Base-by-base conservation (phyloP, 2,113 vertebrate species). In the Lasiurus borealis region DNA sequence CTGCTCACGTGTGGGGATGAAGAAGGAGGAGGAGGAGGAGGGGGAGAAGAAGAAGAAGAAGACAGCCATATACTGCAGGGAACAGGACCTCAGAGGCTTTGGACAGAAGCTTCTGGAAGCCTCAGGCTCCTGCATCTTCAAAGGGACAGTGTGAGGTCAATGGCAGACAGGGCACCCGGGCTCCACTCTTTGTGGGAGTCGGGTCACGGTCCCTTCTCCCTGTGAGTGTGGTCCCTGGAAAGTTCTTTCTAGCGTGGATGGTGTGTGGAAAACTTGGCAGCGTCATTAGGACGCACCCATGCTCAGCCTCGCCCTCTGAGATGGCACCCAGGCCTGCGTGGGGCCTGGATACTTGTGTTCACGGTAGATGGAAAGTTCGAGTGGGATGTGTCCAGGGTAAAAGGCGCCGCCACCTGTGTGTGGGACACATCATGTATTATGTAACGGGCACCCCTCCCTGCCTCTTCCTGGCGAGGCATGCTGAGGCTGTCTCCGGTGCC, bases 371-470 rank as follows among this genome's bases (percentile, higher is more conserved):
- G 18, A 46, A 85, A 77, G 25, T 54, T n/a, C 46, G 69, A 69
- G 23, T 27, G 44, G 11, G 78, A 44, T 6, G 44, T 2, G 9
- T 25, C 15, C 16, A 0, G 5, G n/a, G 13, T 44, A n/a, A 80
- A 52, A 48, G 44, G 52, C 7, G 29, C 40, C 1, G 16, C 10
- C 23, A 0, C 13, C 52, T 11, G 8, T 21, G 62, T 25, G 21
- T 34, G 25, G 52, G 36, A 19, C 8, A 14, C 8, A 14, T 9
- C 15, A 31, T 0, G 40, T 44, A 7, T 0, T 4, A 18, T 18
- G 13, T 36, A 27, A 3, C 14, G 31, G 36, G 34, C 19, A 27
- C 57, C 34, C 15, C 18, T 50, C 9, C 2, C 19, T 29, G 85
- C 23, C 40, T 44, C 46, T 82, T 83, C 57, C 64, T 62, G 71